Evolutionary conservation across 2,888 invertebrate genomes (phyloP), one percentile per base, ranked within the genome.

Genomic region (Aspidiotus rigidus): DNA sequence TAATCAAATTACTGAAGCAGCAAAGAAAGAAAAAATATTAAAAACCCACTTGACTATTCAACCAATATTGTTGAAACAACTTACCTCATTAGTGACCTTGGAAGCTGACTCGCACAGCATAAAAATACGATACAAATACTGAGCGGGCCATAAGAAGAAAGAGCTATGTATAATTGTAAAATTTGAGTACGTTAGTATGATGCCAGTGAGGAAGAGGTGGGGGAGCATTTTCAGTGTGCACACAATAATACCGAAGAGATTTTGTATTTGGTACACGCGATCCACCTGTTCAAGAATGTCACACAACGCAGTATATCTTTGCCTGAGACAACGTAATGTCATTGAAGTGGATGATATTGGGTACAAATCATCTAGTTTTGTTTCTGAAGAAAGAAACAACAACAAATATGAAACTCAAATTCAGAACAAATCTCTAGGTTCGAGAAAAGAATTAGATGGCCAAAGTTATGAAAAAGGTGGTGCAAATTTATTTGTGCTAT

Each of bases 201-300:
- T 72, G 11, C 71, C 72, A 16, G 72, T 69, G 7, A 72, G 69
- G 59, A 72, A 72, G 10, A 72, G 42, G 44, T 72, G 72, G 1
- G 72, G 72, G 28, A 72, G 42, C 62, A 72, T 66, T 28, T 69
- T 66, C 62, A 72, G 15, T 16, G 70, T 54, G 15, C 70, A 71
- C 17, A 55, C 59, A 44, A 70, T 64, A 16, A 72, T 59, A 42
- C 55, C 66, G 49, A 72, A 60, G 54, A 72, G 67, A 17, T 72
- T 72, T 55, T 71, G 71, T n/a, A 72, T 62, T 16, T 71, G 72
- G 57, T 72, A 72, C 15, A 71, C 67, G 16, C 15, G 16, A 44
- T 72, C 70, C 6, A 64, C 60, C 10, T 54, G 64, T 7, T 70
- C 66, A 13, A 72, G 57, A 15, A 72, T 69, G 44, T 67, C 59